A percentile compares a stretch with the other conserved stretches of the same genome.
Conservation (phyloP, 2,113 vertebrate species). For the Gambusia holbrooki region DNA sequence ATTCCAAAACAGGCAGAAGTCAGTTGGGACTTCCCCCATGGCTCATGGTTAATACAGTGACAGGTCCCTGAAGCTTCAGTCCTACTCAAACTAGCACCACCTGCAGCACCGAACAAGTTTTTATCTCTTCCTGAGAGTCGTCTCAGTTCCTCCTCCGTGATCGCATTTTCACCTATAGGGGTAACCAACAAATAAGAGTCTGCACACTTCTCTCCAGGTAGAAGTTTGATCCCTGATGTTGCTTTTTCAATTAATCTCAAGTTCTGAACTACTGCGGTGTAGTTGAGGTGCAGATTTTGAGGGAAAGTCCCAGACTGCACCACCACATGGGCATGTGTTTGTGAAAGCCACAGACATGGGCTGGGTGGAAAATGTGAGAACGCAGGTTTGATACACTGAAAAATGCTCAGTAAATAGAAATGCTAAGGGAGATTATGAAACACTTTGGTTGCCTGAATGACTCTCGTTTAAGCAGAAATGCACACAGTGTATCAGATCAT, state of each 20-base stretch:
- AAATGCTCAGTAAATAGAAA: neutral
- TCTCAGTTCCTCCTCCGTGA: constrained; percentile 51
- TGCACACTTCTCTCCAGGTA: neutral
- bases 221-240: neutral
- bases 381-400: neutral
- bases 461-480: no score
- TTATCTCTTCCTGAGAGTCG: constrained; percentile 59
- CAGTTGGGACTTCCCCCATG: constrained; percentile 27
- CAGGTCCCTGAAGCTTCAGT: neutral
- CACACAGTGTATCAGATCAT: no score
- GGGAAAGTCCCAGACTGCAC: constrained; percentile 38
- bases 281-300: neutral
- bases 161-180: neutral
- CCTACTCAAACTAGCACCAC: constrained; percentile 14
- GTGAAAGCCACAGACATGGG: constrained; percentile 7
- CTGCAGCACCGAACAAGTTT: constrained; percentile 24
- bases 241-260: neutral
- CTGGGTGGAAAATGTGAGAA: constrained; percentile 40
- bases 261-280: neutral
- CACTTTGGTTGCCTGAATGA: neutral
- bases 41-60: neutral
- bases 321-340: constrained; percentile 13
- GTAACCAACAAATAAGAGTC: neutral
- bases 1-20: constrained; percentile 32
- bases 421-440: neutral